phyloP scores from a whole-genome alignment of 2,888 invertebrate species.

The Crematogaster levior region DNA sequence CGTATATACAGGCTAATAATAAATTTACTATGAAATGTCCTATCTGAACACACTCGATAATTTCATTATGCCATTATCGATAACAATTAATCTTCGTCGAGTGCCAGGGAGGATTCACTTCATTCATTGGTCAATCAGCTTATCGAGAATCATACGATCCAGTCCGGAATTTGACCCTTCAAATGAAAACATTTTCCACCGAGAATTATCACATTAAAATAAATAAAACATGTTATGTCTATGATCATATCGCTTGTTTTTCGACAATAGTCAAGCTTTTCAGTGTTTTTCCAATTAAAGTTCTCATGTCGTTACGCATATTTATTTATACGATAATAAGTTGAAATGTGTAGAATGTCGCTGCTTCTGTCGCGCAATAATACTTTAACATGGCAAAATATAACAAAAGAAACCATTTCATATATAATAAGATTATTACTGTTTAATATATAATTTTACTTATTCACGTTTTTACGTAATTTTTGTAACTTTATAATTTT shows the following conservation, averaged over 20 bases:
- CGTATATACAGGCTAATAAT: background rate
- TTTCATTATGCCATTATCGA: background rate
- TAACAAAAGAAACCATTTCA: background rate
- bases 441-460: background rate
- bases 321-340: background rate
- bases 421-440: background rate
- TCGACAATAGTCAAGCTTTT: conserved; percentile 26
- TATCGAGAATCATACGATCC: conserved; percentile 67
- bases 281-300: background rate
- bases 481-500: background rate
- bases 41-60: background rate
- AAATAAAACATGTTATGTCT: conserved; percentile 54
- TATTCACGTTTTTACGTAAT: background rate
- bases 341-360: background rate
- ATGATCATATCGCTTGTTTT: conserved; percentile 38
- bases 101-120: background rate
- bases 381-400: background rate
- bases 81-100: conserved; percentile 21
- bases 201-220: conserved; percentile 27
- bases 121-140: conserved; percentile 57
- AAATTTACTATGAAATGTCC: background rate
- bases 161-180: conserved; percentile 65
- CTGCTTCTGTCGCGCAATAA: background rate
- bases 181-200: conserved; percentile 22
- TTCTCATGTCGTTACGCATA: background rate